Conservation (phyloP, 2,113 vertebrate genomes). For the Crocuta crocuta region DNA sequence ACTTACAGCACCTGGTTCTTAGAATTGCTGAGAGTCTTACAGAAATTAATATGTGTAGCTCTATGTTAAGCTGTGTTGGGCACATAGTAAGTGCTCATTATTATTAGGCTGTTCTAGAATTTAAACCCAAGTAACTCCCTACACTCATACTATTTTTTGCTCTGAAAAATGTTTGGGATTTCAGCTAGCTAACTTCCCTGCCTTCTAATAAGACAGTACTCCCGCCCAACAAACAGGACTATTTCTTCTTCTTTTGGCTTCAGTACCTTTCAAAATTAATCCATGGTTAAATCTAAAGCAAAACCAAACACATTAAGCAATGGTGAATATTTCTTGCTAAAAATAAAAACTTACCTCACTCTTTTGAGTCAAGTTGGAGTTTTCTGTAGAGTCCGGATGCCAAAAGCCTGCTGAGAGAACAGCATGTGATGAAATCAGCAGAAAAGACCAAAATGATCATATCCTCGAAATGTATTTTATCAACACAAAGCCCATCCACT, state of each 20-base stretch:
- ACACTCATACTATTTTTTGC: not conserved
- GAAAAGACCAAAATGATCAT: conserved; percentile 32
- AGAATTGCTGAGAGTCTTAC: not conserved
- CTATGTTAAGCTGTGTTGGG: not conserved
- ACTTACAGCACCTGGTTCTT: not conserved
- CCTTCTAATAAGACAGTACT: not conserved
- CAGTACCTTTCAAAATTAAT: not conserved
- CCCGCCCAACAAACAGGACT: not conserved
- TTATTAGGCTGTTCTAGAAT: not conserved
- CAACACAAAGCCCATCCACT: conserved; percentile 25
- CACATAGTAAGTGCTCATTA: not conserved
- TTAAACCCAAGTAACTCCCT: not conserved
- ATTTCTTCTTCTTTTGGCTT: conserved; percentile 41
- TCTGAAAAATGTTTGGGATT: not conserved
- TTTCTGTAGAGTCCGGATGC: conserved; percentile 61
- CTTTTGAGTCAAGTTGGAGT: conserved; percentile 48
- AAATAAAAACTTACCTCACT: conserved; percentile 66
- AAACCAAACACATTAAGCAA: conserved; percentile 49
- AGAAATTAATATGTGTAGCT: not conserved
- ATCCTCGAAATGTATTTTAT: conserved; percentile 35
- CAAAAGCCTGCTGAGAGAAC: conserved; percentile 41
- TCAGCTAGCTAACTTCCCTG: not conserved
- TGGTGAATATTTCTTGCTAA: conserved; percentile 47
- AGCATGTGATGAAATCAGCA: conserved; percentile 8
- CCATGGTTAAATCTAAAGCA: conserved; percentile 39